Evolutionary conservation across 1,140 invertebrate species (phyloP).

Genomic region (Heliconius himera): DNA sequence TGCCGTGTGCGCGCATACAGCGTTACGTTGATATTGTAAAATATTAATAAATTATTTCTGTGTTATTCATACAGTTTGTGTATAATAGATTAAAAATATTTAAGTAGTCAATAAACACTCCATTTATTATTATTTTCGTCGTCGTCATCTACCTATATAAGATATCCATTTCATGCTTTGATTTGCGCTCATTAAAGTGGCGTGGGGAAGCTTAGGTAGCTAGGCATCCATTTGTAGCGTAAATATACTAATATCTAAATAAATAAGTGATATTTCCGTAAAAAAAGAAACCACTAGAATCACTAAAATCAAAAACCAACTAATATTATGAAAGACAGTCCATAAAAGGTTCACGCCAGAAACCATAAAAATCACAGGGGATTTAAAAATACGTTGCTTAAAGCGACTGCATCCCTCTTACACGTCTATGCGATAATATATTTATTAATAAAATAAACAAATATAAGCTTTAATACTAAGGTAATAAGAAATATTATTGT

Average conservation of each 20-base stretch:
- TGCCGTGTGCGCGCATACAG: too few species aligned
- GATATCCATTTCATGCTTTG: too few species aligned
- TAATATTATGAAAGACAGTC: neutral
- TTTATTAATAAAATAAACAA: neutral
- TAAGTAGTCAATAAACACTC: too few species aligned
- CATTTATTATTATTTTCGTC: too few species aligned
- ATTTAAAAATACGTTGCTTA: conserved; percentile 30
- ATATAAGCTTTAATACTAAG: neutral
- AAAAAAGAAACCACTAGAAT: too few species aligned
- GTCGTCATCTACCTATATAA: too few species aligned
- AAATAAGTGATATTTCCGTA: neutral
- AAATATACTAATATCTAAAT: too few species aligned
- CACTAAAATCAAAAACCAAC: conserved; percentile 1
- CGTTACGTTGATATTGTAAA: neutral
- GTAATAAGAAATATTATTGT: conserved; percentile 7
- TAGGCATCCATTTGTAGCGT: neutral
- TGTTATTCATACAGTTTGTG: neutral
- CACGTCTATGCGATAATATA: conserved; percentile 24
- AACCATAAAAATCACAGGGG: conserved; percentile 36
- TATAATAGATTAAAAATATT: too few species aligned
- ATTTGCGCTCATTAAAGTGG: too few species aligned
- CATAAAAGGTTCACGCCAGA: too few species aligned
- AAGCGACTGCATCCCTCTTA: conserved; percentile 18
- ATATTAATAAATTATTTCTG: neutral
- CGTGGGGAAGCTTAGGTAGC: too few species aligned